phyloP scores from a whole-genome alignment of 30 jellyfish, hydroid and myxozoan genomes.

The Aurelia sp. region DNA sequence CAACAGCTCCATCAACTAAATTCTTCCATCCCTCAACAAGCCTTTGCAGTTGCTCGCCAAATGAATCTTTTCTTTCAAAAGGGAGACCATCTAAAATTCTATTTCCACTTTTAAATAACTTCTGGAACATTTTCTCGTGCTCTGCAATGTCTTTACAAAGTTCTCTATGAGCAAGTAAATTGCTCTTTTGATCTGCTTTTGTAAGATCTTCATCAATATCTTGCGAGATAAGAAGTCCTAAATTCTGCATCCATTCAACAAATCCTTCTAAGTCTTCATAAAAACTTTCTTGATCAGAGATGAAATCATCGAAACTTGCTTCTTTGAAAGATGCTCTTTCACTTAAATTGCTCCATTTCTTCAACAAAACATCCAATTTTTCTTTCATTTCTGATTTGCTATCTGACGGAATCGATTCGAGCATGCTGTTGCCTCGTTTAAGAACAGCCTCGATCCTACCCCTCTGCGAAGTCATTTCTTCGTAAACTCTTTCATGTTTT shows the following conservation, averaged over 20 bases:
- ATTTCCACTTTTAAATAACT: constrained; percentile 31
- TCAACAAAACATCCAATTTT: constrained; percentile 29
- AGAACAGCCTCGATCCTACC: constrained; percentile 66
- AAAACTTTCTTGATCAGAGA: constrained; percentile 58
- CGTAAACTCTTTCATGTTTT: constrained; percentile 57
- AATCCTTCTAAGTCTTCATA: constrained; percentile 83
- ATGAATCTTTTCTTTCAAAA: constrained; percentile 39
- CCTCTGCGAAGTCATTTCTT: constrained; percentile 56
- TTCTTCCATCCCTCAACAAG: constrained; percentile 53
- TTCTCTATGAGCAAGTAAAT: constrained; percentile 32
- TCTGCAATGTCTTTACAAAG: constrained; percentile 46
- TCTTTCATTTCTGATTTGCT: constrained; percentile 34
- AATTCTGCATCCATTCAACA: constrained; percentile 76
- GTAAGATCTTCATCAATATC: constrained; percentile 53
- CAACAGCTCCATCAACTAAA: constrained; percentile 61
- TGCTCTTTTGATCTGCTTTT: neutral
- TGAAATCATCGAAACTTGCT: constrained; percentile 49
- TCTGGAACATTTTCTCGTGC: constrained; percentile 41
- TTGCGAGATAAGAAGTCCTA: constrained; percentile 38
- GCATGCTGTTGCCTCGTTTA: constrained; percentile 52
- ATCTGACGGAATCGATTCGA: constrained; percentile 13
- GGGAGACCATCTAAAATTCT: constrained; percentile 61
- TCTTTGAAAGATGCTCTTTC: constrained; percentile 62
- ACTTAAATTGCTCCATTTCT: constrained; percentile 59
- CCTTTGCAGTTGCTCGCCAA: constrained; percentile 55